Evolutionary conservation across 2,113 vertebrate genomes (phyloP), one percentile per base, ranked within the genome.

Genomic region (Indicator indicator): DNA sequence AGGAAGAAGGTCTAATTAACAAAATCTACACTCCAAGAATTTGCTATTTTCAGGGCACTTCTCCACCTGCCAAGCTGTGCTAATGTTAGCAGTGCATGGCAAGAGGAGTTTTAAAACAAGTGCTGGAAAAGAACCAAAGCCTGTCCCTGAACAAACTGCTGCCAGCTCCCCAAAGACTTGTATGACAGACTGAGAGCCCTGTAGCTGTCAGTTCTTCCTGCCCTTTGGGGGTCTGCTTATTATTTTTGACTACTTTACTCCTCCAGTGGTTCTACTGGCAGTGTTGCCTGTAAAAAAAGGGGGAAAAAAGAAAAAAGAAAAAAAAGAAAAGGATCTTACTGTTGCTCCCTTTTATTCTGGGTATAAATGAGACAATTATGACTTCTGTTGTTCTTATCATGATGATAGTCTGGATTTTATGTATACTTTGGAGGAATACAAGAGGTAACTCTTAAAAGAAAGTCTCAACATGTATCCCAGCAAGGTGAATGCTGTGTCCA

Each of bases 41-140:
- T 84, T 21, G 1, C 83, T 92, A 1, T 93, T 90, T 94, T 84
- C 80, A 79, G 84, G 83, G 83, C 70, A 33, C 56, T 81, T 70
- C 86, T 94, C 81, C 81, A 84, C 90, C 93, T 94, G 92, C 94
- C 94, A 96, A 67, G 58, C 95, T 92, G 83, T 94, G 90, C 86
- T 90, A 48, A 77, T 6, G 32, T 90, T 86, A 90, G 86, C 90
- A 67, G 70, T 20, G 83, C 73, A 44, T 9, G 55, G 86, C 0
- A 0, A 94, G 50, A 82, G 58, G 83, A 89, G 44, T 50, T 95
- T 93, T 76, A 62, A 88, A 92, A 89, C 74, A 27, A 85, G 77
- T 52, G 74, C 84, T 93, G 93, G 93, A 86, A 82, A 84, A 84
- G 83, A 59, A 10, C 54, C 70, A 90, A 82, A 40, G 21, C 36